Percentiles rank a stretch among this genome's conserved stretches.
Evolutionary conservation across 2,113 vertebrate genomes (phyloP).

Genomic region (Gracilinanus agilis): DNA sequence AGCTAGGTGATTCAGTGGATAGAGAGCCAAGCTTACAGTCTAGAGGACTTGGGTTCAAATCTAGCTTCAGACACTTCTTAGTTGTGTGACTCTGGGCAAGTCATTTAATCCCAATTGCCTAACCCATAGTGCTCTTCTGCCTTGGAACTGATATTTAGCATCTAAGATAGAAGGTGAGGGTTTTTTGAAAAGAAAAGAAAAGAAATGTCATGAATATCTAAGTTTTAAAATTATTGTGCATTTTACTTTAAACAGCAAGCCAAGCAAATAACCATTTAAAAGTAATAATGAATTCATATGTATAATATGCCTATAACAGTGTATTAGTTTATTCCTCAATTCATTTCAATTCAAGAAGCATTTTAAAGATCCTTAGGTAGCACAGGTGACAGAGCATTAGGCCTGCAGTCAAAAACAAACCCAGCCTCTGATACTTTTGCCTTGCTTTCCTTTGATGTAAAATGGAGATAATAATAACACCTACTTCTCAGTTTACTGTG

Average conservation of each 20-base stretch:
- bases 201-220: background rate
- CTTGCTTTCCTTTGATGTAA: too few relatives aligned
- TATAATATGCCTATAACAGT: background rate
- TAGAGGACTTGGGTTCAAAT: too few relatives aligned
- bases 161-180: too few relatives aligned
- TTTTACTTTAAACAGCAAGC: background rate
- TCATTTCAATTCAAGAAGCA: background rate
- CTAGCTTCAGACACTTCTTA: too few relatives aligned
- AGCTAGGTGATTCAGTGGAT: too few relatives aligned
- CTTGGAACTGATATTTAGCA: too few relatives aligned
- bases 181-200: too few relatives aligned
- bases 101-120: too few relatives aligned
- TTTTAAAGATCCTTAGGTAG: background rate
- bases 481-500: background rate
- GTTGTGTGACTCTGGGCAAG: too few relatives aligned
- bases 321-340: background rate
- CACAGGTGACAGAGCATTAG: background rate
- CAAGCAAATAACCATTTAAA: background rate
- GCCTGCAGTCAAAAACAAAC: background rate
- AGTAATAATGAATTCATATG: background rate
- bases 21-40: too few relatives aligned
- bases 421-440: background rate
- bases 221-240: background rate
- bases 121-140: too few relatives aligned
- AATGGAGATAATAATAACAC: background rate